Base-by-base conservation (phyloP, 2,797 vertebrate species). In the Forpus xanthops region DNA sequence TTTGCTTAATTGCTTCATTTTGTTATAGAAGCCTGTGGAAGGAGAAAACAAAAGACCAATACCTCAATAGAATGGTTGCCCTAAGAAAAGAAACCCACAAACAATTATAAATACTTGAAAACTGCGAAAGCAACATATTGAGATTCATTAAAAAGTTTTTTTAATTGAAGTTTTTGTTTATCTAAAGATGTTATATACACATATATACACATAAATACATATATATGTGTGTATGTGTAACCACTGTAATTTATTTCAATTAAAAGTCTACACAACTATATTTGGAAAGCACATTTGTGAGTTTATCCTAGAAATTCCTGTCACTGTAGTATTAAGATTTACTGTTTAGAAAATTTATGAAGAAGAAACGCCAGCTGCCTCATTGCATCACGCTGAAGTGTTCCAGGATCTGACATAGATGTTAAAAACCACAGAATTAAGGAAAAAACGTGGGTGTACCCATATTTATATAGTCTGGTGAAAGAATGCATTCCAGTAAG, bases 1-100 rank as follows among this genome's bases (percentile, higher is more conserved):
- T 95, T 97, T 96, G 42, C 77, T 94, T 95, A 92, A 90, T 82
- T 92, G 80, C 78, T 93, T 94, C 49, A 85, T 95, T 88, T 90
- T 68, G 64, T 95, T 79, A 95, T 60, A 91, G 66, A 74, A 91
- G 68, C 78, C 39, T 87, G 52, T 45, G 52, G 80, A 94, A 94
- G 64, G 55, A 61, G n/a, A 96, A 92, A 96, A 73, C 28, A 95
- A 89, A 87, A 94, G 75, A 93, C 92, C 23, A 87, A 9, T 85
- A 78, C 74, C 92, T 92, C 87, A 85, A 94, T 87, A 96, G 66
- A 31, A 73, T 1, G 5, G 47, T 70, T 76, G 20, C n/a, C 75
- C 89, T 95, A 75, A 81, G 50, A 94, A 96, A 92, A 95, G 73
- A 13, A 82, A 92, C 14, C 66, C 49, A 80, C 3, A 14, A 93